phyloP scores from a whole-genome alignment of 2,888 invertebrate genomes.

The Hofmannophila pseudospretella region DNA sequence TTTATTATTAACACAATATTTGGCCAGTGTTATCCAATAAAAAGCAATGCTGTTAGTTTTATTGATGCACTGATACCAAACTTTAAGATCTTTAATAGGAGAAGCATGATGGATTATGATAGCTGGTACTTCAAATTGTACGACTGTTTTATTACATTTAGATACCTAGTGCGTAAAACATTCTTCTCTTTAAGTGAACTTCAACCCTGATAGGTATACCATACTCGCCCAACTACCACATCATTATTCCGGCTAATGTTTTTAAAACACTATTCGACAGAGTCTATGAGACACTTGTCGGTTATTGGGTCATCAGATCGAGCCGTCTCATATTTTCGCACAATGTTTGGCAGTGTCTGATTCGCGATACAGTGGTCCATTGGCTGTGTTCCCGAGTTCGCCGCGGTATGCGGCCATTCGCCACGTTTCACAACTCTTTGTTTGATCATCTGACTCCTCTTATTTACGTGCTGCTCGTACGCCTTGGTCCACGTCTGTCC shows the following conservation, averaged over 20 bases:
- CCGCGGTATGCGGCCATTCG: slow-evolving; percentile 54
- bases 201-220: too few relatives aligned
- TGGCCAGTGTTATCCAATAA: slow-evolving; percentile 33
- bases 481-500: slow-evolving; percentile 60
- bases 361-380: slow-evolving; percentile 48
- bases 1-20: slow-evolving; percentile 45
- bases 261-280: too few relatives aligned
- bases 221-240: background rate
- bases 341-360: slow-evolving; percentile 35
- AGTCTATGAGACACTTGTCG: too few relatives aligned
- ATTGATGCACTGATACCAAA: background rate
- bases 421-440: slow-evolving; percentile 68
- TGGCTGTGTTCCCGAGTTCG: slow-evolving; percentile 62
- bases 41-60: slow-evolving; percentile 9
- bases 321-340: slow-evolving; percentile 45
- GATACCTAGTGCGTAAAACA: too few relatives aligned
- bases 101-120: too few relatives aligned
- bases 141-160: background rate
- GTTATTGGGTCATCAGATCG: slow-evolving; percentile 13
- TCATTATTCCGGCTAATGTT: too few relatives aligned
- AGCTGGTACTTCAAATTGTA: too few relatives aligned
- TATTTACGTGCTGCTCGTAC: slow-evolving; percentile 50
- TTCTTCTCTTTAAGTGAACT: too few relatives aligned
- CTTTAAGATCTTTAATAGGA: too few relatives aligned
- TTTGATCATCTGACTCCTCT: slow-evolving; percentile 55